A percentile compares a stretch with the other conserved stretches of the same genome.
These are phyloP conservation scores for Pissodes strobi DNA, from an alignment of 1,140 invertebrate species.

Conservation along the genomic window DNA sequence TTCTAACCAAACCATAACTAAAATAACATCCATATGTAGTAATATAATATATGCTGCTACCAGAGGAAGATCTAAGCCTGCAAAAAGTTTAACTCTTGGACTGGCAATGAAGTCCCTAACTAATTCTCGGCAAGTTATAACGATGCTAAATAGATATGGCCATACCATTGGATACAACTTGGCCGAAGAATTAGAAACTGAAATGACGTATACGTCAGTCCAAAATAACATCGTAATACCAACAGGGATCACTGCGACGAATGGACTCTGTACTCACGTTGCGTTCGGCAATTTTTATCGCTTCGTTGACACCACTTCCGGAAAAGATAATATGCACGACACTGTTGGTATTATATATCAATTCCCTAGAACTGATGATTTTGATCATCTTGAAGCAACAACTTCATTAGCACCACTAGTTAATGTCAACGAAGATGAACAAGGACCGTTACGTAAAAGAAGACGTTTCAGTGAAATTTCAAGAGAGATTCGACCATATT, in stretches of 20 bases:
- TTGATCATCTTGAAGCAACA: conserved; percentile 12
- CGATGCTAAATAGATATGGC: conserved; percentile 51
- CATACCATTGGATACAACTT: conserved; percentile 50
- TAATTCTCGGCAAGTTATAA: conserved; percentile 46
- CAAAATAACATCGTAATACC: conserved; percentile 37
- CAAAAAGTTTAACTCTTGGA: conserved; percentile 49
- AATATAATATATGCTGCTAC: conserved; percentile 49
- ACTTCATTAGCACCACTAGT: conserved; percentile 15
- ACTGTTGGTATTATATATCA: conserved; percentile 58
- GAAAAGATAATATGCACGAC: conserved; percentile 58
- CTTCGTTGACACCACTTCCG: conserved; percentile 53
- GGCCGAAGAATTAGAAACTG: conserved; percentile 52
- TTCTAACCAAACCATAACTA: conserved; percentile 9
- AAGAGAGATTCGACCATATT: conserved; percentile 34
- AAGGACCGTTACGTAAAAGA: conserved; percentile 32
- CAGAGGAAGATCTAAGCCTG: conserved; percentile 44
- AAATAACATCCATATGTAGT: conserved; percentile 50
- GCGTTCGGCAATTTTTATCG: conserved; percentile 59
- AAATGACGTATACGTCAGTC: conserved; percentile 40
- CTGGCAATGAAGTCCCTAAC: conserved; percentile 52
- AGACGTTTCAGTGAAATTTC: conserved; percentile 38
- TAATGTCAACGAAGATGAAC: conserved; percentile 24
- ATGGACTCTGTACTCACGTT: conserved; percentile 46
- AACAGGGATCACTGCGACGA: conserved; percentile 37
- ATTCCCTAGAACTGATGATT: conserved; percentile 21